Evolutionary conservation across 2,797 vertebrate species (phyloP).

Genomic region (Sebastes reedi): DNA sequence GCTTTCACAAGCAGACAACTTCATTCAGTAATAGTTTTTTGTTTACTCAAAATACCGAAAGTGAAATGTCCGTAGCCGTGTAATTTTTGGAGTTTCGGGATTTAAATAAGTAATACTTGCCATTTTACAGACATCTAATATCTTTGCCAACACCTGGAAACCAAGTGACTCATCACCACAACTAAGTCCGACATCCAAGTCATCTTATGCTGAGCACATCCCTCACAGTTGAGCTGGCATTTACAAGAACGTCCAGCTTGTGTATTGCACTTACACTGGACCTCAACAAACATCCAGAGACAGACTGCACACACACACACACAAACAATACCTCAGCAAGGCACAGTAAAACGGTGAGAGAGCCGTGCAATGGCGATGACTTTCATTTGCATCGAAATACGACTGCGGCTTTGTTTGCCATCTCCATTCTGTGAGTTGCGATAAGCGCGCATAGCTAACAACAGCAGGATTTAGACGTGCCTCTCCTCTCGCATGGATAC

Average conservation of each 20-base stretch:
- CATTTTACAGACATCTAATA: not conserved
- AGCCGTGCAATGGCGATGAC: constrained; percentile 34
- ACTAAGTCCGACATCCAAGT: not conserved
- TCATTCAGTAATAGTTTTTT: not conserved
- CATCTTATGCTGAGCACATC: constrained; percentile 16
- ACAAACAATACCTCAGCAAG: constrained; percentile 30
- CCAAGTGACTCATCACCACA: not conserved
- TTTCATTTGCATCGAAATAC: constrained; percentile 66
- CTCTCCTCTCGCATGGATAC: constrained; percentile 31
- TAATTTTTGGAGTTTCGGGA: not conserved
- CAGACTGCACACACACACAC: constrained; percentile 21
- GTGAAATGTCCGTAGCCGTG: not conserved
- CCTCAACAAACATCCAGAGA: constrained; percentile 30
- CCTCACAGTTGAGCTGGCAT: constrained; percentile 21
- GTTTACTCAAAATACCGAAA: not conserved
- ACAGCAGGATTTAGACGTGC: constrained; percentile 55
- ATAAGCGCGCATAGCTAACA: constrained; percentile 65
- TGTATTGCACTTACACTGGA: constrained; percentile 22
- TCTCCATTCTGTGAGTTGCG: constrained; percentile 48
- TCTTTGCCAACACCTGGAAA: constrained; percentile 10
- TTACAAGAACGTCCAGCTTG: constrained; percentile 28
- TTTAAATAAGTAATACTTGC: not conserved
- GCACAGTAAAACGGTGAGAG: constrained; percentile 10
- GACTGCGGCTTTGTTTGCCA: constrained; percentile 60
- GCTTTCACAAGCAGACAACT: constrained; percentile 11